These are phyloP conservation scores for Mormoops blainvillei DNA, from an alignment of 2,113 vertebrate species.

Conservation along the genomic window DNA sequence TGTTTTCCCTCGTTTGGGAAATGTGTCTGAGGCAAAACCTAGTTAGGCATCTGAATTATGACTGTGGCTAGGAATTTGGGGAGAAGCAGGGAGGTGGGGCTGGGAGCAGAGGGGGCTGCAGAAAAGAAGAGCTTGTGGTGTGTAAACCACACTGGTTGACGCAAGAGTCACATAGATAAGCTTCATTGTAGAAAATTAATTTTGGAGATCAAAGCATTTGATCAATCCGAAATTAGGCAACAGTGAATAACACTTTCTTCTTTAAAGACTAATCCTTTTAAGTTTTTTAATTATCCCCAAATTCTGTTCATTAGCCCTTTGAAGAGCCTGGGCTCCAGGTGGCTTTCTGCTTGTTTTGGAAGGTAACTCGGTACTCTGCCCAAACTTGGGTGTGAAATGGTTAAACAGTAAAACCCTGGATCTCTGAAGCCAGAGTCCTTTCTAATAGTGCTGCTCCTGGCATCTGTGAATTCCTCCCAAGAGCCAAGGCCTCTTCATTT, in stretches of 20 bases:
- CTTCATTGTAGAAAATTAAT: background rate
- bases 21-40: background rate
- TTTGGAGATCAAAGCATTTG: slow-evolving; percentile 8
- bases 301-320: background rate
- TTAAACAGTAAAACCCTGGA: background rate
- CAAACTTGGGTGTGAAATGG: background rate
- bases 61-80: background rate
- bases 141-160: background rate
- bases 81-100: background rate
- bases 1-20: background rate
- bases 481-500: background rate
- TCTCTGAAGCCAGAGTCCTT: background rate
- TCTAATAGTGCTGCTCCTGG: background rate
- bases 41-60: background rate
- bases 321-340: background rate
- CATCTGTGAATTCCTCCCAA: background rate
- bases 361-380: background rate
- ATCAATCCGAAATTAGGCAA: background rate
- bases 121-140: background rate
- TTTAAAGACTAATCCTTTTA: background rate
- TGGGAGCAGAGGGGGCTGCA: background rate
- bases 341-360: background rate
- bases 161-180: background rate
- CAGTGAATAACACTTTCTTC: background rate
- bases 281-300: background rate